phyloP scores from a whole-genome alignment of 2,113 vertebrate genomes.

The Hypomesus transpacificus region DNA sequence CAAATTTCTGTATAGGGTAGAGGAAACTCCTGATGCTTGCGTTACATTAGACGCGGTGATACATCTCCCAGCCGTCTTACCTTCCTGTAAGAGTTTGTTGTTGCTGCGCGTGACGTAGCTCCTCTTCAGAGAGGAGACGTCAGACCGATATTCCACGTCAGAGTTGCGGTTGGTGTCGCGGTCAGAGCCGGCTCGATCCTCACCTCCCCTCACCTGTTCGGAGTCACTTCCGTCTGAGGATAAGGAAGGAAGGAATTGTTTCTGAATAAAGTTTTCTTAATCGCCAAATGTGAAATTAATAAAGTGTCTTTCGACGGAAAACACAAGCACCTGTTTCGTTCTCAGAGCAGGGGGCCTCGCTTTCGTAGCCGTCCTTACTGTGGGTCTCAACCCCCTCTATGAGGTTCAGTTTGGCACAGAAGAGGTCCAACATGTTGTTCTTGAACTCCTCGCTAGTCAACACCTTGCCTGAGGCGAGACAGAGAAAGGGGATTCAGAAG shows the following conservation, averaged over 20 bases:
- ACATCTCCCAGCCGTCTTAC: slow-evolving; percentile 39
- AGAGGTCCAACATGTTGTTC: slow-evolving; percentile 78
- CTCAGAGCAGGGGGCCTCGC: slow-evolving; percentile 74
- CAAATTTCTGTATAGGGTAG: neutral
- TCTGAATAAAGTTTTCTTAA: too few relatives aligned
- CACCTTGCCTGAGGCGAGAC: slow-evolving; percentile 74
- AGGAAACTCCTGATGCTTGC: neutral
- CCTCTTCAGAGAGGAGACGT: slow-evolving; percentile 34
- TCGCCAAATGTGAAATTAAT: neutral
- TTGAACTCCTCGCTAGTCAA: slow-evolving; percentile 78
- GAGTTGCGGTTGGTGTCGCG: neutral
- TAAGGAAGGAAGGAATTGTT: neutral
- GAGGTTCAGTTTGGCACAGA: slow-evolving; percentile 85
- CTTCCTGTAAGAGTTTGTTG: slow-evolving; percentile 75
- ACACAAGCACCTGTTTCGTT: slow-evolving; percentile 52
- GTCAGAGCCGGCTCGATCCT: neutral
- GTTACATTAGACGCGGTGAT: neutral
- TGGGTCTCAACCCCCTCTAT: slow-evolving; percentile 87
- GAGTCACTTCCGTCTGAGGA: neutral
- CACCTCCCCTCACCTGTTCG: neutral
- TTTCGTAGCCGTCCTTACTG: slow-evolving; percentile 84
- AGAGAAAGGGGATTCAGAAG: neutral
- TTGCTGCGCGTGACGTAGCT: slow-evolving; percentile 80
- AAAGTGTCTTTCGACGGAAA: neutral
- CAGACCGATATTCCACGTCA: slow-evolving; percentile 53